Percentiles rank a stretch among this genome's conserved stretches.
Evolutionary conservation across 2,113 vertebrate species (phyloP).

Genomic region (Hippocampus comes): DNA sequence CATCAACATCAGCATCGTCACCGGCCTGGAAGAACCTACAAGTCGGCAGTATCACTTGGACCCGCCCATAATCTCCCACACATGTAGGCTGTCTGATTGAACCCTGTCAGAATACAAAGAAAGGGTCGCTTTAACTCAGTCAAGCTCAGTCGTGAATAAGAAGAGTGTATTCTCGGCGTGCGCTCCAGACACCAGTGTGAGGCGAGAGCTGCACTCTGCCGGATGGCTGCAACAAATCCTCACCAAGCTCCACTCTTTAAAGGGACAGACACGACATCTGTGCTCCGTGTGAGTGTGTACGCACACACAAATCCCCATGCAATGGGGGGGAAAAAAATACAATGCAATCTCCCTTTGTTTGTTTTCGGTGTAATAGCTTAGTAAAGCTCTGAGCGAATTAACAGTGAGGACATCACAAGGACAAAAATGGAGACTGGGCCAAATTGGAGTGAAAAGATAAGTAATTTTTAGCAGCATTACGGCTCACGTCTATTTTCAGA

Average conservation of each 20-base stretch:
- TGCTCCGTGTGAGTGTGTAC: background rate
- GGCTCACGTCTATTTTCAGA: background rate
- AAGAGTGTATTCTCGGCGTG: slow-evolving; percentile 3
- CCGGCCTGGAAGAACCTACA: slow-evolving; percentile 37
- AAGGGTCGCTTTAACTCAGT: slow-evolving; percentile 21
- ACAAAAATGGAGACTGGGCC: background rate
- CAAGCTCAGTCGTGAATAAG: slow-evolving; percentile 34
- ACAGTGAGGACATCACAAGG: background rate
- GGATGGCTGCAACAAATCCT: slow-evolving; percentile 47
- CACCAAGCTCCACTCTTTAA: slow-evolving; percentile 58
- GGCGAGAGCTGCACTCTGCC: slow-evolving; percentile 38
- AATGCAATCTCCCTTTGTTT: background rate
- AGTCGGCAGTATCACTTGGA: slow-evolving; percentile 52
- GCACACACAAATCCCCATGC: background rate
- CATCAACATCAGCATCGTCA: slow-evolving; percentile 1
- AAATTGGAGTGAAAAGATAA: background rate
- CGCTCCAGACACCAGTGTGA: slow-evolving; percentile 30
- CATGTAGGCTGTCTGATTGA: slow-evolving; percentile 10
- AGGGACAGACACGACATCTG: slow-evolving; percentile 56
- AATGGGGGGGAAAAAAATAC: background rate
- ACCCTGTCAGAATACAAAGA: background rate
- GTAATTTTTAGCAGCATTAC: background rate
- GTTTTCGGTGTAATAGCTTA: background rate
- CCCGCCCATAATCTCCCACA: background rate
- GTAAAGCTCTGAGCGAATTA: background rate